Conservation (phyloP, 64 coral and sea anemone species). For the Pocillopora verrucosa region DNA sequence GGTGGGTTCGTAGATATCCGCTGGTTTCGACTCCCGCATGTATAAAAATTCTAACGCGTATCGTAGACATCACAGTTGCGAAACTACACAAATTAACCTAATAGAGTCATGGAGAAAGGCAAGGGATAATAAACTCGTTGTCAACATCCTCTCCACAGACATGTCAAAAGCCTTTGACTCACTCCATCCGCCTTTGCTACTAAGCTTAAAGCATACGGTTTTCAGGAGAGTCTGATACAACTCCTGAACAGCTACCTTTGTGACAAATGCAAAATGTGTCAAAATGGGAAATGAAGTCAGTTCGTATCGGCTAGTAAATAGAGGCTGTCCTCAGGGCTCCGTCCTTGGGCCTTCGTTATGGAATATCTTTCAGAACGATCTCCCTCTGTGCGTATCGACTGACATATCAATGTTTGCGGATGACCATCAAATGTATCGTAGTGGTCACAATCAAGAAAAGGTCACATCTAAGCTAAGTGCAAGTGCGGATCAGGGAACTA, state of each 20-base stretch:
- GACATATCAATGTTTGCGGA: background rate
- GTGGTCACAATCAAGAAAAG: too few species aligned
- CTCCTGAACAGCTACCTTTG: background rate
- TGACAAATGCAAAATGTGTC: background rate
- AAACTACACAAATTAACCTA: background rate
- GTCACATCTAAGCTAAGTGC: too few species aligned
- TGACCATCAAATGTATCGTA: background rate
- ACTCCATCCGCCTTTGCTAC: background rate
- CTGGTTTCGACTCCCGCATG: background rate
- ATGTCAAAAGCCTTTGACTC: background rate
- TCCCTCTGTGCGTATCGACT: background rate
- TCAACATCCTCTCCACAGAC: constrained; percentile 56
- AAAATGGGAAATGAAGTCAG: background rate
- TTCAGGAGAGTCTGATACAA: background rate
- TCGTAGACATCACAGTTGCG: background rate
- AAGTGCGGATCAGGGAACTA: too few species aligned
- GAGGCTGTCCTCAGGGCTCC: background rate
- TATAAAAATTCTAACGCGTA: background rate
- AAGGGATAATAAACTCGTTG: constrained; percentile 29
- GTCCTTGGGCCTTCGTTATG: background rate
- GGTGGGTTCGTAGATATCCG: background rate
- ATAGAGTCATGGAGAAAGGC: background rate
- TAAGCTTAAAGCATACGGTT: background rate
- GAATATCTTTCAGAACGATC: constrained; percentile 10
- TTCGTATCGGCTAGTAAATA: background rate